A percentile compares a stretch with the other conserved stretches of the same genome.
These are phyloP conservation scores for Halichondria panicea DNA, from an alignment of 37 sponge, comb jelly and placozoan species.

Conservation along the genomic window DNA sequence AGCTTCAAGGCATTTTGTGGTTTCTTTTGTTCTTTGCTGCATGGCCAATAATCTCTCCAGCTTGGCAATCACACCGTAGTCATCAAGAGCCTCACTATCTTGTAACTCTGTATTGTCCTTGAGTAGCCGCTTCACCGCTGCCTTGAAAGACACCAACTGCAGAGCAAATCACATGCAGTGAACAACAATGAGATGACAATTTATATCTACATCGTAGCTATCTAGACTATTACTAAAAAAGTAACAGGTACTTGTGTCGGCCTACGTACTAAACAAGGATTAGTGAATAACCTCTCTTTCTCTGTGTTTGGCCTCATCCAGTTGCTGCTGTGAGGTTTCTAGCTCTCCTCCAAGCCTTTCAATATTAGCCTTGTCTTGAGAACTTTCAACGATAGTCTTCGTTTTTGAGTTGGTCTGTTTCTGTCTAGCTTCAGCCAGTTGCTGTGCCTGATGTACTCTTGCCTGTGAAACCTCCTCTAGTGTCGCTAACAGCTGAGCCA, in stretches of 20 bases:
- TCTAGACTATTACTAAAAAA: not conserved
- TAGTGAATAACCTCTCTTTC: not conserved
- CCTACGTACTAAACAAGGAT: not conserved
- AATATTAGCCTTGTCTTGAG: not conserved
- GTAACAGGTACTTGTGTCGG: not conserved
- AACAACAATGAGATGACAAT: not conserved
- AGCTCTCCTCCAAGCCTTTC: slow-evolving; percentile 15
- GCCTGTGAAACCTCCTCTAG: slow-evolving; percentile 25
- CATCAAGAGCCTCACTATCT: slow-evolving; percentile 7
- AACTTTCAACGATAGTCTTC: not conserved
- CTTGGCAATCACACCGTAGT: slow-evolving; percentile 34
- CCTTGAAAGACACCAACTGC: slow-evolving; percentile 32
- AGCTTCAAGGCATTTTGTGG: slow-evolving; percentile 33
- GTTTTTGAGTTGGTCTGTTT: not conserved
- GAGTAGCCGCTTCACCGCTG: slow-evolving; percentile 39
- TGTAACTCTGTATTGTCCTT: not conserved
- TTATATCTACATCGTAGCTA: too few relatives aligned
- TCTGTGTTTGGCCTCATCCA: too few relatives aligned
- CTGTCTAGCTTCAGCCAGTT: slow-evolving; percentile 50
- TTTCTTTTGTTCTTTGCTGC: slow-evolving; percentile 20
- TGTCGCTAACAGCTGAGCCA: not conserved
- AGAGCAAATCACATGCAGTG: not conserved
- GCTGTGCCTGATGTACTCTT: slow-evolving; percentile 30
- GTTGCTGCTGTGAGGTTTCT: not conserved
- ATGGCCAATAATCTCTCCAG: slow-evolving; percentile 26